phyloP scores from a whole-genome alignment of 2,888 invertebrate genomes.

The Nebria brevicollis region DNA sequence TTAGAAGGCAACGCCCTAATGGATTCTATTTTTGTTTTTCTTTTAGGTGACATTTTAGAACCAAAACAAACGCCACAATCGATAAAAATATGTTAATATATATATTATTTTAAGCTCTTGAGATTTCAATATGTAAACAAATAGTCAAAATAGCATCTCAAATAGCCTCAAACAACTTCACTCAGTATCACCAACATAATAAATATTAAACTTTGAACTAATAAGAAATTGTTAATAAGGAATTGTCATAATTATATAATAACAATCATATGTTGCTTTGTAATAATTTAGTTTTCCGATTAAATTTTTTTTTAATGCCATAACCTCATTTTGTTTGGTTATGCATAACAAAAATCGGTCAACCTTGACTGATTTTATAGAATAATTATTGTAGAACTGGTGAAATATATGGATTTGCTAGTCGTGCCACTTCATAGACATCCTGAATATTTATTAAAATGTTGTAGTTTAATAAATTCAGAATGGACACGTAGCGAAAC shows the following conservation, averaged over 20 bases:
- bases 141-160: too few species aligned
- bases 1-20: neutral
- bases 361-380: neutral
- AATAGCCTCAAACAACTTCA: too few species aligned
- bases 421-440: constrained; percentile 78
- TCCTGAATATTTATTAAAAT: constrained; percentile 75
- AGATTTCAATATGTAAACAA: too few species aligned
- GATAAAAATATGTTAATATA: neutral
- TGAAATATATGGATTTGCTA: constrained; percentile 52
- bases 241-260: too few species aligned
- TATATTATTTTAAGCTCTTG: neutral
- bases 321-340: neutral
- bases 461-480: constrained; percentile 82
- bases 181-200: too few species aligned
- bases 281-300: too few species aligned
- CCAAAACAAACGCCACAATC: neutral
- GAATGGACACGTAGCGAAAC: constrained; percentile 88
- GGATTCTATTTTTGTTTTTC: neutral
- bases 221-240: too few species aligned
- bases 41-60: neutral
- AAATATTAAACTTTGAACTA: too few species aligned
- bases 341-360: neutral
- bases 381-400: neutral
- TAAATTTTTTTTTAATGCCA: neutral
- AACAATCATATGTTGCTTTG: too few species aligned